Percentiles rank a stretch among this genome's conserved stretches.
Conservation (phyloP, 2,888 invertebrate species). For the Drosophila eohydei region DNA sequence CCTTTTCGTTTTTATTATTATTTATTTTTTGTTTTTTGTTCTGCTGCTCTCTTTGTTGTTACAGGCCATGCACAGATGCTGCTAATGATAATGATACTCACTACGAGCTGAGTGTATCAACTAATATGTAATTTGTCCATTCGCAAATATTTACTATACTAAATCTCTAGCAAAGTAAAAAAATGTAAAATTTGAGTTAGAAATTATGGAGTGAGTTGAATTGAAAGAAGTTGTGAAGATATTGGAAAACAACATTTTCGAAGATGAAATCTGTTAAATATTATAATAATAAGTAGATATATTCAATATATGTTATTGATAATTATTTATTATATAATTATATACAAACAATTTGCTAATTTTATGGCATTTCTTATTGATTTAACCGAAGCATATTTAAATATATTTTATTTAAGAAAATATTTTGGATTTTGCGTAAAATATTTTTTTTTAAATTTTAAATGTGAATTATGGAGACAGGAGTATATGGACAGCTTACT, state of each 20-base stretch:
- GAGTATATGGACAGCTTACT: no score
- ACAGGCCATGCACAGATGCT: constrained; percentile 54
- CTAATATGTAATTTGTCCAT: constrained; percentile 21
- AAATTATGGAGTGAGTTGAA: not conserved
- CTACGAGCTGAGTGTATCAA: constrained; percentile 19
- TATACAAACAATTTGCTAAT: no score
- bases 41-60: constrained; percentile 29
- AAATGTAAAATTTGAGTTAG: not conserved
- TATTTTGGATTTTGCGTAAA: no score
- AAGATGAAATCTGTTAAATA: not conserved
- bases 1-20: constrained; percentile 3
- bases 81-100: constrained; percentile 60
- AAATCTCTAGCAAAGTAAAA: not conserved
- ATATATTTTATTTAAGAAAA: no score
- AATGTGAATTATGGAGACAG: no score
- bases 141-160: constrained; percentile 14
- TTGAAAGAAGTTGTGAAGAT: not conserved
- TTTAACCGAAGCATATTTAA: no score
- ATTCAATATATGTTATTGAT: not conserved
- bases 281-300: not conserved
- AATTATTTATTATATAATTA: no score
- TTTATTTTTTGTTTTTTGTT: constrained; percentile 3
- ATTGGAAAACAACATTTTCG: not conserved
- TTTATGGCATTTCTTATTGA: no score
- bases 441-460: no score